Evolutionary conservation across 2,888 invertebrate species (phyloP), one percentile per base, ranked within the genome.

Genomic region (Sturmia bella): DNA sequence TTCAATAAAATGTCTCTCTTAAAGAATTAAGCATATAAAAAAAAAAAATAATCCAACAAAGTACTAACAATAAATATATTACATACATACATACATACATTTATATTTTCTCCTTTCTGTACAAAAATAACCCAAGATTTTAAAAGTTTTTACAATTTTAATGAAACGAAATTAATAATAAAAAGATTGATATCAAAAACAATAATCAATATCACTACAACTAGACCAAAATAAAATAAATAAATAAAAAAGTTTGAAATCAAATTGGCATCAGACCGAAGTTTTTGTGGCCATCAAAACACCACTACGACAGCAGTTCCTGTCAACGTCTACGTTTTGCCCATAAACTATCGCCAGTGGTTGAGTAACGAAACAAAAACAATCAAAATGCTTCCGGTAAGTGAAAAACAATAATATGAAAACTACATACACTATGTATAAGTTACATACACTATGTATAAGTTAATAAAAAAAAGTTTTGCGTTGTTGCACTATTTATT

Each of bases 341-440:
- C 79, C 74, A 77, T 74, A 76, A 84, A 79, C 74, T 80, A 82
- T 80, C 57, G 48, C 56, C 80, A 66, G 32, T 52, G 59, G 41
- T 68, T 48, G 13, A n/a, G n/a, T n/a, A n/a, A n/a, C n/a, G n/a
- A n/a, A 37, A 66, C 78, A 80, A 86, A 84, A 72, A 82, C 77
- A 84, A 74, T 85, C 87, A 88, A 89, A 87, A 88, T 88, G 88
- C 86, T 88, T 89, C 89, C 89, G 88, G 88, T 88, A 89, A 88
- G 88, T 88, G 66, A 70, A 81, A 73, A 68, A n/a, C n/a, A n/a
- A n/a, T n/a, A n/a, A 70, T 50, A 59, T 45, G 57, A 32, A n/a
- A 61, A 73, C 27, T 48, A 63, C 27, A 32, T 50, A 63, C 27
- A 41, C 43, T 17, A 54, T 48, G 15, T 39, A 70, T 27, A 27